Conservation (phyloP, 2,113 vertebrate genomes). For the Ia io region DNA sequence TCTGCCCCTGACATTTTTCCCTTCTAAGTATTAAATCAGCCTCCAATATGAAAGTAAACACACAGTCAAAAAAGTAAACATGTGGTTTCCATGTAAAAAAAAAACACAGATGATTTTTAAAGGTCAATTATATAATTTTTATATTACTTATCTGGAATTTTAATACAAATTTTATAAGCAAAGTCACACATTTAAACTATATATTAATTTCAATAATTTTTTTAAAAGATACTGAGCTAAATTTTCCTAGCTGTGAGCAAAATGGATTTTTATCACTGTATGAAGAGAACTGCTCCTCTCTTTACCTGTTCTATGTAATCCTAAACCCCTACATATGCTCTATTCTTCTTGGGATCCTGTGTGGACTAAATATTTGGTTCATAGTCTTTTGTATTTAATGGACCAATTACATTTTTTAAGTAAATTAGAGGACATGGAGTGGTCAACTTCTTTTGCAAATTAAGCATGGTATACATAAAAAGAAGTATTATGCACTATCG, state of each 20-base stretch:
- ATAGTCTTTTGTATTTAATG: neutral
- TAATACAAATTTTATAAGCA: neutral
- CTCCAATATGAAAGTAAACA: constrained; percentile 49
- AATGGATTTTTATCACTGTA: neutral
- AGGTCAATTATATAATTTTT: constrained; percentile 49
- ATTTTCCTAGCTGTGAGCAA: neutral
- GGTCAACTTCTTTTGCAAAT: neutral
- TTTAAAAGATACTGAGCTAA: neutral
- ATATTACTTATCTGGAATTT: neutral
- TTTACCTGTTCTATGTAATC: neutral
- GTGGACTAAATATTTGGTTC: neutral
- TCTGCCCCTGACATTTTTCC: constrained; percentile 55
- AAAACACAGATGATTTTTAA: constrained; percentile 62
- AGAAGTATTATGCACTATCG: neutral
- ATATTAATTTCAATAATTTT: neutral
- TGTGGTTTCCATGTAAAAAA: constrained; percentile 41
- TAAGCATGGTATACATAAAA: neutral
- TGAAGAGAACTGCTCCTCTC: neutral
- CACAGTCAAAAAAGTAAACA: constrained; percentile 54
- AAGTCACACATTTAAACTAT: neutral
- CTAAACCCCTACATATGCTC: neutral
- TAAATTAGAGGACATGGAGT: neutral
- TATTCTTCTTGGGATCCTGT: neutral
- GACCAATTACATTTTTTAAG: neutral
- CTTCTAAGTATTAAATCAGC: constrained; percentile 38